A percentile compares a stretch with the other conserved stretches of the same genome.
phyloP scores from a whole-genome alignment of 2,888 invertebrate species.

The Macropis europaea region DNA sequence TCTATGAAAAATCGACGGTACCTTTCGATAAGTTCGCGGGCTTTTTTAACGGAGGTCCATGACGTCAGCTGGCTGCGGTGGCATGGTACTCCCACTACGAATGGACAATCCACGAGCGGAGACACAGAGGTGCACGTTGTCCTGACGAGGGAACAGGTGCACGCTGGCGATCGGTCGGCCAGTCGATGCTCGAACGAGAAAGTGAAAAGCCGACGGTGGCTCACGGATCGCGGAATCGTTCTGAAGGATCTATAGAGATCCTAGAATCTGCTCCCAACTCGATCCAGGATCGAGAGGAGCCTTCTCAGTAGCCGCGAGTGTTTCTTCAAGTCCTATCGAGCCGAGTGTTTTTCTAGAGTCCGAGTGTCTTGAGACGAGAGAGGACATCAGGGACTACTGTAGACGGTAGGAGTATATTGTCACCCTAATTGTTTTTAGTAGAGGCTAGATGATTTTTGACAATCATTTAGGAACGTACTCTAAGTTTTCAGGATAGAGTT shows the following conservation, averaged over 20 bases:
- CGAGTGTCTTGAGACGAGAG: not conserved
- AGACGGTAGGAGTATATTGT: too few species aligned
- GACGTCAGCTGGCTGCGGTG: conserved; percentile 55
- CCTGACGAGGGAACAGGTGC: conserved; percentile 63
- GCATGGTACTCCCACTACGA: conserved; percentile 59
- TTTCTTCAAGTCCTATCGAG: not conserved
- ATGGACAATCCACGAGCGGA: conserved; percentile 44
- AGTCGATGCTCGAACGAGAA: conserved; percentile 63
- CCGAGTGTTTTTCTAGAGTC: not conserved
- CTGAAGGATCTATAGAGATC: not conserved
- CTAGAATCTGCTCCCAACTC: conserved; percentile 9
- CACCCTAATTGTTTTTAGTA: too few species aligned
- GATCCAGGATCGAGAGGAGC: conserved; percentile 8
- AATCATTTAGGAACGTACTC: too few species aligned
- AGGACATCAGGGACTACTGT: not conserved
- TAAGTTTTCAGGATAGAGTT: too few species aligned
- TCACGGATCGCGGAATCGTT: not conserved
- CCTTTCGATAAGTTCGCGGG: not conserved
- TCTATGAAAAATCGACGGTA: not conserved
- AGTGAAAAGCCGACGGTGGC: conserved; percentile 57
- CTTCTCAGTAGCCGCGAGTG: conserved; percentile 12
- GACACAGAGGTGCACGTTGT: conserved; percentile 42
- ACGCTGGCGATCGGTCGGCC: conserved; percentile 59
- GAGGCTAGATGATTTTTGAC: too few species aligned
- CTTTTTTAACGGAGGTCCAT: conserved; percentile 22